Percentiles rank a stretch among this genome's conserved stretches.
phyloP scores from a whole-genome alignment of 2,888 invertebrate species.

The Oeneis ivallda region DNA sequence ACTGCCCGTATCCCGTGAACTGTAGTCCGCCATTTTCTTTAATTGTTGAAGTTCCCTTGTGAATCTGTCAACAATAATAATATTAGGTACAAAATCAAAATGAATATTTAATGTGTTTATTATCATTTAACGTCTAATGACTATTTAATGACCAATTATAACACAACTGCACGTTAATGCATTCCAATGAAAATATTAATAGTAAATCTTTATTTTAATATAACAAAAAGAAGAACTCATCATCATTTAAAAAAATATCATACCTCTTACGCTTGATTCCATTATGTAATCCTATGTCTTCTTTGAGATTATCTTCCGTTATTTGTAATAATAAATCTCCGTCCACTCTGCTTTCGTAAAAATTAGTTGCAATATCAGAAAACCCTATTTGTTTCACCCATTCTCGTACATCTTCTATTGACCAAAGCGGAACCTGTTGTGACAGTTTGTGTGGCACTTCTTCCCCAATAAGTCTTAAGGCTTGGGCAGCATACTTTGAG shows the following conservation, averaged over 20 bases:
- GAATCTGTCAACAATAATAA: slow-evolving; percentile 84
- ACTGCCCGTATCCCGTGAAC: slow-evolving; percentile 95
- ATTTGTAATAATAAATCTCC: slow-evolving; percentile 96
- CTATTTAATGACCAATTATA: neutral
- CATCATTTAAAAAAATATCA: slow-evolving; percentile 6
- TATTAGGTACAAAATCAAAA: neutral
- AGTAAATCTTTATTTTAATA: too few relatives aligned
- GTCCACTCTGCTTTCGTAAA: slow-evolving; percentile 96
- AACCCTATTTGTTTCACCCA: slow-evolving; percentile 99
- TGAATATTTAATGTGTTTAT: neutral
- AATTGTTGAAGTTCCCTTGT: slow-evolving; percentile 94
- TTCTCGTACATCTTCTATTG: slow-evolving; percentile 96
- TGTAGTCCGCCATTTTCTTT: slow-evolving; percentile 98
- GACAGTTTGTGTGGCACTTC: slow-evolving; percentile 98
- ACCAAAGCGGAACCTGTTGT: slow-evolving; percentile 99
- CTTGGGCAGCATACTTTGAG: slow-evolving; percentile 97
- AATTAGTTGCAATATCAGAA: slow-evolving; percentile 89
- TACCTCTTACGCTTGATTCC: slow-evolving; percentile 95
- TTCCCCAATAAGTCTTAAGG: slow-evolving; percentile 95
- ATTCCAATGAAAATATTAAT: neutral
- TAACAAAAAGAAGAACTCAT: neutral
- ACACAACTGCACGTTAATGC: neutral
- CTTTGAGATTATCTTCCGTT: slow-evolving; percentile 94
- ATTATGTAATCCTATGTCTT: slow-evolving; percentile 96
- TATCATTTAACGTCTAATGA: neutral